These are phyloP conservation scores for Chaetorhynchus papuensis DNA, from an alignment of 2,113 vertebrate genomes.

Conservation along the genomic window DNA sequence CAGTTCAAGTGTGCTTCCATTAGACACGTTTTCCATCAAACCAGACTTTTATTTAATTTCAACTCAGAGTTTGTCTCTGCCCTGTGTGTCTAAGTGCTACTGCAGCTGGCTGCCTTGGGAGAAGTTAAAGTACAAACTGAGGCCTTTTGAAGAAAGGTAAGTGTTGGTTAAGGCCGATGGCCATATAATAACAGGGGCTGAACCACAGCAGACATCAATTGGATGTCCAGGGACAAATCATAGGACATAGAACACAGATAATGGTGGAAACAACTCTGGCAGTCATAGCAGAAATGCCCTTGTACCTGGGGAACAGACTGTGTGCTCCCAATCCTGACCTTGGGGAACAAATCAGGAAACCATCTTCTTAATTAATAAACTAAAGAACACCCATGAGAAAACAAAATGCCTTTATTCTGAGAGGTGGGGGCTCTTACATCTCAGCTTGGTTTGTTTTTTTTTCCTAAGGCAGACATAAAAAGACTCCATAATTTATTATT, in stretches of 20 bases:
- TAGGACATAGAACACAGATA: neutral
- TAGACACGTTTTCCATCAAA: neutral
- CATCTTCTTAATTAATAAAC: slow-evolving; percentile 53
- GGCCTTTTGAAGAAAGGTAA: neutral
- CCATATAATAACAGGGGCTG: neutral
- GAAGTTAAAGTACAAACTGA: neutral
- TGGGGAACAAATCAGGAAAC: neutral
- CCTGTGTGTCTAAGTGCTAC: neutral
- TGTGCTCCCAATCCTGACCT: neutral
- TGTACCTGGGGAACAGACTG: neutral
- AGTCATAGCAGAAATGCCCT: neutral
- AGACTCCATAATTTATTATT: slow-evolving; percentile 59
- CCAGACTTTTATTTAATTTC: neutral
- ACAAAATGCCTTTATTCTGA: slow-evolving; percentile 67
- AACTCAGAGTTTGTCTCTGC: neutral
- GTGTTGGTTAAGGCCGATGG: neutral
- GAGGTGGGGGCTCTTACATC: slow-evolving; percentile 50
- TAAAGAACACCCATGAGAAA: slow-evolving; percentile 62
- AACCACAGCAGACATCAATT: neutral
- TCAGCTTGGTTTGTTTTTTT: neutral
- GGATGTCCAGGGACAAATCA: neutral
- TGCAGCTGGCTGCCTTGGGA: neutral
- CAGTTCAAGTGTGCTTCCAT: neutral
- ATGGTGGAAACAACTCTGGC: neutral
- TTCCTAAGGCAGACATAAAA: slow-evolving; percentile 64